Evolutionary conservation across 2,113 vertebrate species (phyloP), one percentile per base, ranked within the genome.

Genomic region (Rattus rattus): DNA sequence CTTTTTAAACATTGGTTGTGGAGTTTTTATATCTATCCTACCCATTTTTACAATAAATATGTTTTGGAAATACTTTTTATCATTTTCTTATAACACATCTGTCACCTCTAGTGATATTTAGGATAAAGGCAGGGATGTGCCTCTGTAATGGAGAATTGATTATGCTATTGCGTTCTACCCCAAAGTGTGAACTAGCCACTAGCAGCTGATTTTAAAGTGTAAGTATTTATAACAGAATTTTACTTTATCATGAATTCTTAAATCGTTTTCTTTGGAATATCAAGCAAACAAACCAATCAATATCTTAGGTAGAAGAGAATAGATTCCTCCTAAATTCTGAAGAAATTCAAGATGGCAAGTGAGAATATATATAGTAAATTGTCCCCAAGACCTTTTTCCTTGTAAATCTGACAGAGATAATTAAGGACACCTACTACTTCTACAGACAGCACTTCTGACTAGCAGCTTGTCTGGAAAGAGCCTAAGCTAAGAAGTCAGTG

Each of bases 261-360:
- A 83, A 92, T 70, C 70, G 3, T 69, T 63, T 75, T 85, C 56
- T 92, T 84, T 90, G 33, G 61, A 90, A 76, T 93, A 77, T n/a
- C 49, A 87, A 93, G 52, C 36, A 90, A 93, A 76, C 11, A 77
- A 73, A 76, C 26, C 80, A 52, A 56, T 54, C 84, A 36, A 67
- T 61, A 88, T 52, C 24, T 75, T 88, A 80, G 30, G 17, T 79
- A 96, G 96, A 92, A 22, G 12, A 81, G 94, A 87, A 54, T 28
- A 75, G 1, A 81, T 59, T 94, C 9, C 14, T 47, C 24, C 3
- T 81, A 79, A 94, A 56, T 94, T 89, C 20, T 84, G 39, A 67
- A 24, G 77, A 20, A 30, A 88, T 75, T 93, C 47, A n/a, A 79
- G 61, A 52, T 80, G 8, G 28, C 59, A 88, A 77, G 7, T 91